Evolutionary conservation across 2,113 vertebrate genomes (phyloP).

Genomic region (Pseudorhombus dupliciocellatus): DNA sequence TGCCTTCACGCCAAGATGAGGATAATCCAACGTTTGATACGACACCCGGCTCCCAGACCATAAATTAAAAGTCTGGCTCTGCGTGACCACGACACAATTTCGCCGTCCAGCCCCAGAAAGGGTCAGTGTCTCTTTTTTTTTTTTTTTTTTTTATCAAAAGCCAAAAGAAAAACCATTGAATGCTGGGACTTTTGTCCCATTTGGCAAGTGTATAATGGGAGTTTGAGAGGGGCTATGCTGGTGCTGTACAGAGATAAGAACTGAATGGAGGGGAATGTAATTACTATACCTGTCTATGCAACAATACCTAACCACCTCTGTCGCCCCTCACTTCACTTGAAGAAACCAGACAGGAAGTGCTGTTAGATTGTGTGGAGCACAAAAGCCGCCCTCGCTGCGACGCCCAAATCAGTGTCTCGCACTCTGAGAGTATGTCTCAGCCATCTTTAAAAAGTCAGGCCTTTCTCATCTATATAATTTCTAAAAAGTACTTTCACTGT

Average conservation of each 20-base stretch:
- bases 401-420: conserved; percentile 55
- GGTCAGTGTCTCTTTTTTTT: conserved; percentile 58
- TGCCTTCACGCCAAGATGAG: conserved; percentile 35
- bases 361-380: conserved; percentile 59
- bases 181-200: conserved; percentile 66
- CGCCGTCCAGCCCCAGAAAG: conserved; percentile 50
- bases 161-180: conserved; percentile 48
- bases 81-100: conserved; percentile 44
- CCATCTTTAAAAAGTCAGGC: conserved; percentile 9
- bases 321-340: conserved; percentile 55
- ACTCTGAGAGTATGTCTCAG: conserved; percentile 23
- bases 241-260: conserved; percentile 65
- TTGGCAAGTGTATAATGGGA: conserved; percentile 67
- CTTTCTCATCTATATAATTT: conserved; percentile 8
- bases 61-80: conserved; percentile 61
- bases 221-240: conserved; percentile 53
- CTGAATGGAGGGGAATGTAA: conserved; percentile 71
- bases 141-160: too few relatives aligned
- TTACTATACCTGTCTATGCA: conserved; percentile 72
- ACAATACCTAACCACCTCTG: conserved; percentile 73
- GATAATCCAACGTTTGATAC: conserved; percentile 49
- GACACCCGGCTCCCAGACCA: conserved; percentile 18
- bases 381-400: conserved; percentile 58
- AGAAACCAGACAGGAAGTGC: conserved; percentile 58
- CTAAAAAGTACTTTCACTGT: background rate